A percentile compares a stretch with the other conserved stretches of the same genome.
These are phyloP conservation scores for Simalia tracyae DNA, from an alignment of 2,797 vertebrate genomes.

Conservation along the genomic window DNA sequence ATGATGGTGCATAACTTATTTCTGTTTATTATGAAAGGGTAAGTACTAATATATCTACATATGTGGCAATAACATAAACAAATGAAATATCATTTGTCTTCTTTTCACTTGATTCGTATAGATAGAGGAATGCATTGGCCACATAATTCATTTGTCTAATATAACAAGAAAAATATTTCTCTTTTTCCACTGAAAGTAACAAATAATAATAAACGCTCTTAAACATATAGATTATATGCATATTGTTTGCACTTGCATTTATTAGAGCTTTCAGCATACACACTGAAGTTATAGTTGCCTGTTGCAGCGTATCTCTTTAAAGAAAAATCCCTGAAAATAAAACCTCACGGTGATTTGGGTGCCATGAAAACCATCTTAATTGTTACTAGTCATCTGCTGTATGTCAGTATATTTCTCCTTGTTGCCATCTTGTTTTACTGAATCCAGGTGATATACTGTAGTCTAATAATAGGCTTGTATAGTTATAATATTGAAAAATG, in stretches of 20 bases:
- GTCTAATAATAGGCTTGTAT: conserved; percentile 24
- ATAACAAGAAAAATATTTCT: not conserved
- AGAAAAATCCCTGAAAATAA: not conserved
- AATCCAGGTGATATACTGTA: conserved; percentile 11
- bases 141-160: not conserved
- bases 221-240: not conserved
- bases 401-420: conserved; percentile 37
- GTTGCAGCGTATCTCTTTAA: not conserved
- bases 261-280: not conserved
- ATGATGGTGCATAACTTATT: not conserved
- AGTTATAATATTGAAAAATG: conserved; percentile 16
- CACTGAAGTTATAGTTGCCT: conserved; percentile 20
- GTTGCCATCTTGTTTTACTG: conserved; percentile 40
- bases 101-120: not conserved
- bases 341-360: conserved; percentile 2
- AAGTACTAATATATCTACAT: not conserved
- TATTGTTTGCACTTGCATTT: conserved; percentile 12
- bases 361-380: conserved; percentile 30
- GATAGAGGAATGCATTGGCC: not conserved
- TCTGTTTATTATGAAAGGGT: not conserved
- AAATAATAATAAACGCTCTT: not conserved
- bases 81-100: not conserved
- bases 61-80: not conserved
- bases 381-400: conserved; percentile 25
- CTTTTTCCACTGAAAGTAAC: not conserved